Base-by-base conservation (phyloP, 2,888 invertebrate genomes). In the Hydraecia micacea region DNA sequence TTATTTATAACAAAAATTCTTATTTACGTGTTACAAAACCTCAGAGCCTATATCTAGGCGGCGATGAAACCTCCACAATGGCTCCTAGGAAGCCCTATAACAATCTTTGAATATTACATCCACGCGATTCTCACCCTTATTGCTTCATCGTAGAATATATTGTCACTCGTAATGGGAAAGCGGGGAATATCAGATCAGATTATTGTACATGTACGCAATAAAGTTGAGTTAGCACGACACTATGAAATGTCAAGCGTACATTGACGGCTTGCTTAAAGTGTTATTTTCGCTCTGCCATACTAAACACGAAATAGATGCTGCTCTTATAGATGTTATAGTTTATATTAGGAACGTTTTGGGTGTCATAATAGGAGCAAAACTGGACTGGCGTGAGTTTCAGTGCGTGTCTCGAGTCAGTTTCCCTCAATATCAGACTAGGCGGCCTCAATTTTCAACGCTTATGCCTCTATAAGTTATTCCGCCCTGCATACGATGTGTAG, bases 361-460 rank as follows among this genome's bases (percentile, higher is more conserved):
- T 80, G 32, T 73, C 88, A 76, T 85, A 80, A 75, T 86, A 77
- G 84, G 85, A 85, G 90, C 87, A 88, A 91, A 92, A 92, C 91
- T 93, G 94, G 93, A 94, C 93, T 96, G 91, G 95, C 95, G 95
- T 96, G 96, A 93, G 95, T 92, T 92, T 93, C 89, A 90, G 94
- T 96, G 96, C 96, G 96, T 97, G 96, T 91, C 90, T 91, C 87
- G 88, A 88, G 94, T 92, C 95, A 95, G 96, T 97, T 96, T 93
- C 93, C 95, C 94, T 92, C 91, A 90, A 93, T 92, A 93, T 93
- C 92, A 94, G 94, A 93, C 94, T 89, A 91, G 92, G 90, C 93
- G 96, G 93, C 96, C 96, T 96, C 96, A 94, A 96, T 96, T 95
- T 94, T 93, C 93, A 92, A 91, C 93, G 93, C 94, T 94, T 93